These are phyloP conservation scores for Dolomedes plantarius DNA, from an alignment of 2,888 invertebrate genomes.

Conservation along the genomic window DNA sequence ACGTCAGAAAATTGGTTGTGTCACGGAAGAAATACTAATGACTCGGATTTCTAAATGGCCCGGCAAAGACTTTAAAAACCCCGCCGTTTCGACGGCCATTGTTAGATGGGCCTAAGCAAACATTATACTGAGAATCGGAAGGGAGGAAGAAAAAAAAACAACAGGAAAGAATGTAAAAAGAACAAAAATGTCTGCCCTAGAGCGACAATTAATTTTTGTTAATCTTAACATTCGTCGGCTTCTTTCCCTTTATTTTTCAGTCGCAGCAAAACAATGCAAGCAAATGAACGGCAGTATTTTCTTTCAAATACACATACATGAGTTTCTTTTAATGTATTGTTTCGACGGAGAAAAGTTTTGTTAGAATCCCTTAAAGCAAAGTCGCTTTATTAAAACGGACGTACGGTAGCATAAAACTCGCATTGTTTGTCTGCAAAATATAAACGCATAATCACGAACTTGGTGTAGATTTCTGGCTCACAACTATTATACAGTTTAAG, in stretches of 20 bases:
- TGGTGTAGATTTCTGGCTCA: too few relatives aligned
- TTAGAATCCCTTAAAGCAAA: constrained; percentile 43
- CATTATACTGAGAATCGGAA: constrained; percentile 58
- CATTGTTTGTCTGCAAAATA: constrained; percentile 27
- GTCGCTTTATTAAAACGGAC: constrained; percentile 50
- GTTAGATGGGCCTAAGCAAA: constrained; percentile 58
- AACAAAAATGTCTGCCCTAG: constrained; percentile 61
- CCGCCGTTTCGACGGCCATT: constrained; percentile 52
- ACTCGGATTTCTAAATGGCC: constrained; percentile 70
- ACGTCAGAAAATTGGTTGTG: constrained; percentile 70
- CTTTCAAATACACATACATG: constrained; percentile 45
- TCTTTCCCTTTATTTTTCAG: constrained; percentile 28
- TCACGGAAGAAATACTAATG: constrained; percentile 71
- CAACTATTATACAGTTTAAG: too few relatives aligned
- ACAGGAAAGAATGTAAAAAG: constrained; percentile 47
- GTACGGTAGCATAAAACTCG: not conserved
- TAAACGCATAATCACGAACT: constrained; percentile 25
- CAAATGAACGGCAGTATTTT: constrained; percentile 56
- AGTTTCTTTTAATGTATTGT: constrained; percentile 47
- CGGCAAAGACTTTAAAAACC: constrained; percentile 68
- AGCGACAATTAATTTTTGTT: constrained; percentile 71
- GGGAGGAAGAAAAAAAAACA: constrained; percentile 32
- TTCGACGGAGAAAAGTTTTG: constrained; percentile 46
- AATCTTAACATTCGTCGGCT: constrained; percentile 63
- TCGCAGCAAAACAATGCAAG: constrained; percentile 56